Evolutionary conservation across 2,113 vertebrate species (phyloP).

Genomic region (Nibea albiflora): DNA sequence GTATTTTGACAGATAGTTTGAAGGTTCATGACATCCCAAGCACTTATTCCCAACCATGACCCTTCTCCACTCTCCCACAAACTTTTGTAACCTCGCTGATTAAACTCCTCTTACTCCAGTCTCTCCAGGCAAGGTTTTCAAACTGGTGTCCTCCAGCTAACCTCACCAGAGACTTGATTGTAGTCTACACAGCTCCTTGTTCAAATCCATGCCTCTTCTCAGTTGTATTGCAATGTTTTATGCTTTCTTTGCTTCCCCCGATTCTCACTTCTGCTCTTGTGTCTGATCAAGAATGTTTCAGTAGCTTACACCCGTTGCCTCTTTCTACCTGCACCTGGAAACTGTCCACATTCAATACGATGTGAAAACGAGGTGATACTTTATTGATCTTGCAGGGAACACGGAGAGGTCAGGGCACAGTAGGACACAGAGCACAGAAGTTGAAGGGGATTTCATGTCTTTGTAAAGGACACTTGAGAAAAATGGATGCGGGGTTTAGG

Average conservation of each 20-base stretch:
- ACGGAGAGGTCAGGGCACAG: constrained; percentile 43
- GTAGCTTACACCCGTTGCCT: constrained; percentile 8
- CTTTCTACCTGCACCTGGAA: constrained; percentile 12
- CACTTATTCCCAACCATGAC: constrained; percentile 55
- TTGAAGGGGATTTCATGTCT: constrained; percentile 36
- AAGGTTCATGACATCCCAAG: constrained; percentile 56
- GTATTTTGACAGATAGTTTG: constrained; percentile 50
- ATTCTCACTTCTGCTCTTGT: constrained; percentile 29
- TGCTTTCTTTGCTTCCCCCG: constrained; percentile 12
- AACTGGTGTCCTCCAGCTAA: constrained; percentile 68
- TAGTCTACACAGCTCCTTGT: constrained; percentile 38
- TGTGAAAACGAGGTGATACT: constrained; percentile 53
- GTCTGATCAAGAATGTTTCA: constrained; percentile 33
- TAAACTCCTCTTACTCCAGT: constrained; percentile 52
- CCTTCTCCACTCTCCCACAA: constrained; percentile 64
- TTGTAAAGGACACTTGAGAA: constrained; percentile 35
- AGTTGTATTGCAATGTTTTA: constrained; percentile 29
- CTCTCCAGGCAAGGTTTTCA: constrained; percentile 51
- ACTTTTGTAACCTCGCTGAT: constrained; percentile 68
- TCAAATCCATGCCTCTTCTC: constrained; percentile 53
- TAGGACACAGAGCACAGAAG: constrained; percentile 16
- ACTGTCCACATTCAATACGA: constrained; percentile 40
- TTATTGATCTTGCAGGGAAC: constrained; percentile 50
- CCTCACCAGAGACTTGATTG: constrained; percentile 63
- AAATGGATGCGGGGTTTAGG: constrained; percentile 27